Base-by-base conservation (phyloP, 2,888 invertebrate genomes). In the Venusia cambrica region DNA sequence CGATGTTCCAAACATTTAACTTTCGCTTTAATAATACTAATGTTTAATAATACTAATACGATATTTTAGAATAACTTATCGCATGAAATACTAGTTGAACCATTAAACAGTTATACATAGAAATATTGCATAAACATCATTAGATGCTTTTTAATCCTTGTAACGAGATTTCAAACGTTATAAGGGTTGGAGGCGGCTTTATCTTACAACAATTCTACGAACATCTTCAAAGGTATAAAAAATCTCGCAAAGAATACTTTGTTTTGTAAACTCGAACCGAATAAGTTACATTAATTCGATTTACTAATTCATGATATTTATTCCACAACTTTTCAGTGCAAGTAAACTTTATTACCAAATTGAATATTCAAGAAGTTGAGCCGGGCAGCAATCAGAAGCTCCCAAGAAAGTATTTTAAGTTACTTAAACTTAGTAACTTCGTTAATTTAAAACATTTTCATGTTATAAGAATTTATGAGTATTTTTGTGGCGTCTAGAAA, bases 351-450 rank as follows among this genome's bases (percentile, higher is more conserved):
- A 43, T 47, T 48, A 51, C 43, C 47, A 42, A 48, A 44, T 46
- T 50, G 31, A 58, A 58, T 55, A 57, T 60, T 58, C 52, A 49
- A 22, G 35, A 57, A 55, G 42, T 52, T 58, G 36, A 20, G 21
- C 30, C 26, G 32, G 27, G 32, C 43, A 36, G 48, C 48, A 53
- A 57, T 54, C 43, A 48, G 42, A 54, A 53, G 42, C 38, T 49
- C 34, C 41, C 39, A 41, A 27, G 22, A 22, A 21, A 48, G 37
- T 45, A 41, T 40, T 33, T 38, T 11, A 30, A 54, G 35, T 25
- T 24, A 45, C 31, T 47, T 41, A 18, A 35, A 37, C 16, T 45
- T 37, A 19, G 12, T 25, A 16, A 28, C 29, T 39, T 31, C 37
- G 40, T 40, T 38, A 31, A 46, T 50, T 39, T 35, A 21, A 35